phyloP scores from a whole-genome alignment of 2,888 invertebrate genomes.

The Trissonchulus sp. region DNA sequence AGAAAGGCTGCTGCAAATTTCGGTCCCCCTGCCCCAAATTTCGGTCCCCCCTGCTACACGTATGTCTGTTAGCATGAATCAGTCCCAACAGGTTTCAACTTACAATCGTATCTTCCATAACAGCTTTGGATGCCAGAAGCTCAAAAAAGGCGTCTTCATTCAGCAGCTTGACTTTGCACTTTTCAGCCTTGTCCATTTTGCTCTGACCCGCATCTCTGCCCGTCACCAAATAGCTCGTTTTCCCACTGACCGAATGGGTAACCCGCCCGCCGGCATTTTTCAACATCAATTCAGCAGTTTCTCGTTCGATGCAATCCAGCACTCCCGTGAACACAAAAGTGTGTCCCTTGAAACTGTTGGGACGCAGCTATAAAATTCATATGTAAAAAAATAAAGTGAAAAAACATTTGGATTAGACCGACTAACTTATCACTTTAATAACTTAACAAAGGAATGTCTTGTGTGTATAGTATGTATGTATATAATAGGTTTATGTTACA shows the following conservation, averaged over 20 bases:
- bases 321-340: conserved; percentile 69
- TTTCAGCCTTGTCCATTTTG: conserved; percentile 66
- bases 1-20: no score
- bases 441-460: background rate
- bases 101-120: no score
- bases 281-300: conserved; percentile 68
- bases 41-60: no score
- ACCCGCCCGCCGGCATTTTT: conserved; percentile 73
- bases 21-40: no score
- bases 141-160: conserved; percentile 75
- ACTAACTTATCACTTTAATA: conserved; percentile 1
- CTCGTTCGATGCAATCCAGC: conserved; percentile 75
- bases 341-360: conserved; percentile 54
- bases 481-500: no score
- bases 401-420: background rate
- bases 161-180: conserved; percentile 66
- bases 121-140: conserved; percentile 61
- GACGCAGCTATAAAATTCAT: conserved; percentile 50
- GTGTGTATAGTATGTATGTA: no score
- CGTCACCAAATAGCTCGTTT: conserved; percentile 72
- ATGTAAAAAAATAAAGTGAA: background rate
- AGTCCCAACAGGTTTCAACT: no score
- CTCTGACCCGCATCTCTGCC: conserved; percentile 80
- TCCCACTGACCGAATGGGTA: conserved; percentile 67
- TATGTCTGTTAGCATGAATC: no score